Conservation (phyloP, 2,888 invertebrate species). For the Stenurella melanura region DNA sequence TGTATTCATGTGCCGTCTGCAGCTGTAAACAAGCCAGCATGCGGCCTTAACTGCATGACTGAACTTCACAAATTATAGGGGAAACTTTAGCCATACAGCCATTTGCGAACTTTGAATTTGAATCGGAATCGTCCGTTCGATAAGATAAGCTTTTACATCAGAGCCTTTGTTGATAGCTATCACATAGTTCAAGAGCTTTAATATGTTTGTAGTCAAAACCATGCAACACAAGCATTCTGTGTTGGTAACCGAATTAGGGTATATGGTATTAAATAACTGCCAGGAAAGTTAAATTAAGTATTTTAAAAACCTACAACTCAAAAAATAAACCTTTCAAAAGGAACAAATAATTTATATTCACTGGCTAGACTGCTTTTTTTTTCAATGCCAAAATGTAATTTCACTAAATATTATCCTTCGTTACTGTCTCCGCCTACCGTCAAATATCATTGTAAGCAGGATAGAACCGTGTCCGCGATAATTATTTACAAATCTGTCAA, state of each 20-base stretch:
- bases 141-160: conserved; percentile 26
- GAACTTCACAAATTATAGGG: conserved; percentile 36
- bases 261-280: too few species aligned
- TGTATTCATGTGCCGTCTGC: conserved; percentile 14
- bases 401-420: too few species aligned
- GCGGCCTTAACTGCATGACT: conserved; percentile 14
- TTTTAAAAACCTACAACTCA: too few species aligned
- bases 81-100: conserved; percentile 26
- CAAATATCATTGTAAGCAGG: too few species aligned
- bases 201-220: neutral
- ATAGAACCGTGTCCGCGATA: too few species aligned
- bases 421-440: too few species aligned
- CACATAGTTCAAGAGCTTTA: neutral
- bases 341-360: too few species aligned
- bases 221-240: neutral
- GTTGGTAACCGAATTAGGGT: neutral
- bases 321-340: too few species aligned
- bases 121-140: conserved; percentile 20
- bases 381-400: too few species aligned
- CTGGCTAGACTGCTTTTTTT: too few species aligned
- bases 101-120: conserved; percentile 23
- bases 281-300: too few species aligned
- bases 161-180: neutral
- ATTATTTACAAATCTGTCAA: too few species aligned
- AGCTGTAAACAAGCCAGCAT: conserved; percentile 27